Percentiles rank a stretch among this genome's conserved stretches.
These are phyloP conservation scores for Amphimedon queenslandica DNA, from an alignment of 37 sponge, comb jelly and placozoan species.

Conservation along the genomic window DNA sequence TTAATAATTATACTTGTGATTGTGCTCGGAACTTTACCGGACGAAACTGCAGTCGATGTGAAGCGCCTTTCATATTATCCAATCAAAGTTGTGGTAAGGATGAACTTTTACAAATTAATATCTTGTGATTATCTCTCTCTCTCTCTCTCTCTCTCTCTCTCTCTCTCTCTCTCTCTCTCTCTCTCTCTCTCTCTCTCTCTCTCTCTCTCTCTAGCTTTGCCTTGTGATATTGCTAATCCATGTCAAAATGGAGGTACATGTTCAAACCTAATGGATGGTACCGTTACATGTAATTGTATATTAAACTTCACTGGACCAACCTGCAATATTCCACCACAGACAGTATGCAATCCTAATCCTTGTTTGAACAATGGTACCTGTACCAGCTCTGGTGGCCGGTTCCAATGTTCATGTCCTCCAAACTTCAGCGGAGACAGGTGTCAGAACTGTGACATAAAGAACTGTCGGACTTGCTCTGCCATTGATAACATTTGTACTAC, in stretches of 20 bases:
- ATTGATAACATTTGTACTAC: background rate
- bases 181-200: background rate
- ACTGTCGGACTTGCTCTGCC: background rate
- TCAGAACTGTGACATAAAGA: background rate
- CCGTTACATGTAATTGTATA: background rate
- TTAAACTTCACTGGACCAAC: background rate
- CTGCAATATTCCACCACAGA: background rate
- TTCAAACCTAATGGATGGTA: background rate
- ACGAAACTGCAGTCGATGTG: background rate
- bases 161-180: too few relatives aligned
- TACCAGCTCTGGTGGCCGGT: background rate
- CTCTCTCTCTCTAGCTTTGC: background rate
- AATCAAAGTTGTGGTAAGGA: too few relatives aligned
- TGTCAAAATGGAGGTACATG: slow-evolving; percentile 48
- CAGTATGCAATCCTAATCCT: background rate
- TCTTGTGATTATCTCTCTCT: too few relatives aligned
- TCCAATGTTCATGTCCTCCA: background rate
- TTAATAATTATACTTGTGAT: background rate
- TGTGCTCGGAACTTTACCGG: background rate
- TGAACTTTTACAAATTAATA: too few relatives aligned
- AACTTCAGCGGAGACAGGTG: background rate
- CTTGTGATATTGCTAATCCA: slow-evolving; percentile 11
- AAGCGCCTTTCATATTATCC: too few relatives aligned
- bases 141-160: too few relatives aligned
- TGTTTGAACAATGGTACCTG: background rate